Evolutionary conservation across 1,140 invertebrate species (phyloP).

Genomic region (Ips typographus): DNA sequence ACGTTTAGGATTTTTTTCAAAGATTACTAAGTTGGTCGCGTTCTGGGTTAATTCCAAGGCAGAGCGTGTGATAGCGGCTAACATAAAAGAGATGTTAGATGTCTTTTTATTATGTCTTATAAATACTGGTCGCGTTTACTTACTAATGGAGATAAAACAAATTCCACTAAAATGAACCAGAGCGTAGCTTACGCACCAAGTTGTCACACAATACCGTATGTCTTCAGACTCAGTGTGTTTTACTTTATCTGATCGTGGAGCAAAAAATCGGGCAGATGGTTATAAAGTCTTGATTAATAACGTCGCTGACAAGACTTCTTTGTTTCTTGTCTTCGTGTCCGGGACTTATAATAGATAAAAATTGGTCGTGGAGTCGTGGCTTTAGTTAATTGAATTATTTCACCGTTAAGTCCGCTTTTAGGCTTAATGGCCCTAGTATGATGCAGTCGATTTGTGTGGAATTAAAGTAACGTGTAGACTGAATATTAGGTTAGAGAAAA

Average conservation of each 20-base stretch:
- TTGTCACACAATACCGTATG: no score
- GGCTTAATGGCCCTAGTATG: no score
- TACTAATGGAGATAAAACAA: background rate
- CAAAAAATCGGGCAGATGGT: conserved; percentile 9
- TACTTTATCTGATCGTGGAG: no score
- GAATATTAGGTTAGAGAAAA: no score
- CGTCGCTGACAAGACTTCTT: conserved; percentile 14
- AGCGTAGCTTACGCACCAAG: no score
- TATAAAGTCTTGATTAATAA: conserved; percentile 26
- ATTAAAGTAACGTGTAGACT: no score
- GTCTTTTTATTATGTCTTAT: conserved; percentile 8
- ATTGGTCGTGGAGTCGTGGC: conserved; percentile 5
- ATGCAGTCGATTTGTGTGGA: no score
- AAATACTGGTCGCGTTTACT: conserved; percentile 13
- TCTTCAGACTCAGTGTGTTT: no score
- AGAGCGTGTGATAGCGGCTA: conserved; percentile 1
- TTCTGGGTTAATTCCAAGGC: background rate
- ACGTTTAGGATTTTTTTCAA: conserved; percentile 6
- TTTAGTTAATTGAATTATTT: conserved; percentile 5
- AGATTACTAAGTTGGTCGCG: conserved; percentile 6
- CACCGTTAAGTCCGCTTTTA: no score
- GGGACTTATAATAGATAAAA: conserved; percentile 3
- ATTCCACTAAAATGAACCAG: no score
- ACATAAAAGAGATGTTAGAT: conserved; percentile 19
- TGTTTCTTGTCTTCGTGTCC: conserved; percentile 6